These are phyloP conservation scores for Eilema depressum DNA, from an alignment of 2,888 invertebrate genomes.

Conservation along the genomic window DNA sequence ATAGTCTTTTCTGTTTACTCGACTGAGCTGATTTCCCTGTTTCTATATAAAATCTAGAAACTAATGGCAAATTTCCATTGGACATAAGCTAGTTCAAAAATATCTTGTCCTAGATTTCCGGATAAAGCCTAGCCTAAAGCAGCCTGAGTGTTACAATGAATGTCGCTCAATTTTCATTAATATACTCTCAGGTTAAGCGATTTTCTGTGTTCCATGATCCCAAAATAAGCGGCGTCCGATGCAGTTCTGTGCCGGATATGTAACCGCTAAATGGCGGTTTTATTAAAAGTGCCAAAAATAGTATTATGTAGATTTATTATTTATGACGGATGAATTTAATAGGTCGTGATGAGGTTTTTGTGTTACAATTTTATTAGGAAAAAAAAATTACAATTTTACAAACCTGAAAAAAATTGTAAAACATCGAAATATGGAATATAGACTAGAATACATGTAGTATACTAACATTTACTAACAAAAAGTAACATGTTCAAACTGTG, in stretches of 20 bases:
- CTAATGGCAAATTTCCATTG: slow-evolving; percentile 34
- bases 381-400: neutral
- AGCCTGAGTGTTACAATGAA: slow-evolving; percentile 70
- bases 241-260: slow-evolving; percentile 57
- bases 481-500: neutral
- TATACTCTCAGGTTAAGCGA: slow-evolving; percentile 82
- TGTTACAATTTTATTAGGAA: neutral
- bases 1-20: neutral
- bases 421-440: neutral
- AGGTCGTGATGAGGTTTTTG: neutral
- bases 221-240: slow-evolving; percentile 65
- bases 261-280: slow-evolving; percentile 45
- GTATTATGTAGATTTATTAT: slow-evolving; percentile 28
- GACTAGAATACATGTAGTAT: no score
- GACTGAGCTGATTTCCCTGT: slow-evolving; percentile 45
- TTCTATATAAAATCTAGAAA: slow-evolving; percentile 27
- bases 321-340: neutral
- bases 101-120: slow-evolving; percentile 81
- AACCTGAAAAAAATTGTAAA: no score
- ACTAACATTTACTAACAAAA: no score
- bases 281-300: slow-evolving; percentile 52
- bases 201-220: slow-evolving; percentile 79
- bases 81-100: slow-evolving; percentile 48
- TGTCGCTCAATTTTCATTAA: slow-evolving; percentile 87
- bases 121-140: slow-evolving; percentile 74